A percentile compares a stretch with the other conserved stretches of the same genome.
Conservation (phyloP, 2,888 invertebrate genomes). For the Thera obeliscata region DNA sequence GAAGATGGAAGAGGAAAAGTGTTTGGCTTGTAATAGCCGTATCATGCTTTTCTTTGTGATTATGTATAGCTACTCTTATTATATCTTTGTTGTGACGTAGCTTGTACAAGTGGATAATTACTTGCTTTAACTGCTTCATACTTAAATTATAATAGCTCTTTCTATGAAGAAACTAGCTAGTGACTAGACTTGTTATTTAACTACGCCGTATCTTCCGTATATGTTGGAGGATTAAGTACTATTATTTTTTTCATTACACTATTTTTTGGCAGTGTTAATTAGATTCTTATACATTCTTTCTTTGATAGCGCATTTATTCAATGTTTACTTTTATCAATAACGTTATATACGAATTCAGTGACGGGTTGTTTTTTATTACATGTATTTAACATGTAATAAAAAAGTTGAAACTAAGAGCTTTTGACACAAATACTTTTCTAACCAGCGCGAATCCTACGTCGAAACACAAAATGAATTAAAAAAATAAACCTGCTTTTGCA, state of each 20-base stretch:
- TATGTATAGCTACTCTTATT: neutral
- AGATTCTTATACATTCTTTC: too few relatives aligned
- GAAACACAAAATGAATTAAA: too few relatives aligned
- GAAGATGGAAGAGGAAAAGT: slow-evolving; percentile 45
- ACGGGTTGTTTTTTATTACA: too few relatives aligned
- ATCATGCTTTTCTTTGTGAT: slow-evolving; percentile 54
- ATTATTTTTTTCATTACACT: neutral
- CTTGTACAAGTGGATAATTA: slow-evolving; percentile 49
- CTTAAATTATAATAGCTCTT: slow-evolving; percentile 45
- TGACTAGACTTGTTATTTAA: slow-evolving; percentile 11
- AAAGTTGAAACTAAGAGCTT: too few relatives aligned
- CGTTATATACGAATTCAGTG: too few relatives aligned
- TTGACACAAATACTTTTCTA: too few relatives aligned
- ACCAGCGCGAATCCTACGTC: too few relatives aligned
- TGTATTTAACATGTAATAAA: too few relatives aligned
- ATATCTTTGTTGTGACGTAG: slow-evolving; percentile 51
- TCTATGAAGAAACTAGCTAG: slow-evolving; percentile 13
- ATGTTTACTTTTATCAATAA: neutral
- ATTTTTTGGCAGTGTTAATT: neutral
- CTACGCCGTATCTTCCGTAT: neutral
- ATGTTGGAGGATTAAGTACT: neutral
- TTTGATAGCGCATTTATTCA: neutral
- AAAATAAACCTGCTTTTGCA: too few relatives aligned
- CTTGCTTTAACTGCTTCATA: slow-evolving; percentile 50
- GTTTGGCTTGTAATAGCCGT: slow-evolving; percentile 48